Percentiles rank a stretch among this genome's conserved stretches.
Conservation (phyloP, 2,888 invertebrate genomes). For the Liodrosophila aerea region DNA sequence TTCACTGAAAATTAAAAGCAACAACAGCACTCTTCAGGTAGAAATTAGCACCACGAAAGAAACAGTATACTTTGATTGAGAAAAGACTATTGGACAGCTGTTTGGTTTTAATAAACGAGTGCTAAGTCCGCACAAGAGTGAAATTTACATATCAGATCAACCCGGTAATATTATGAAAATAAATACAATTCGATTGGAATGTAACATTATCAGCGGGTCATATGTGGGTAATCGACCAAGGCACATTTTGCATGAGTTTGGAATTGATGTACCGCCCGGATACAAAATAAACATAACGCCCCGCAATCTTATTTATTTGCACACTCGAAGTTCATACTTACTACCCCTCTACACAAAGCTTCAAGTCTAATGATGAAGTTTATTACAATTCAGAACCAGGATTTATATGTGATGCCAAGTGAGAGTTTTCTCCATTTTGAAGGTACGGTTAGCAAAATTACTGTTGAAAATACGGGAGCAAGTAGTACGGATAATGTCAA, state of each 20-base stretch:
- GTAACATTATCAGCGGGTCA: background rate
- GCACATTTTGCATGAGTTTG: background rate
- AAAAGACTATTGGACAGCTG: background rate
- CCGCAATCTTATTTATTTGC: conserved; percentile 1
- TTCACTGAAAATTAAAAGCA: background rate
- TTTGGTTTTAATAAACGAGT: background rate
- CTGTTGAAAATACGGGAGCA: background rate
- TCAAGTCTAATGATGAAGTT: conserved; percentile 11
- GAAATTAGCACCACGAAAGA: conserved; percentile 4
- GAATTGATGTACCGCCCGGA: background rate
- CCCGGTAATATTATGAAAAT: conserved; percentile 2
- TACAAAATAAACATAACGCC: background rate
- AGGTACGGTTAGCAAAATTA: background rate
- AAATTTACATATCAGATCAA: background rate
- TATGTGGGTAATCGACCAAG: background rate
- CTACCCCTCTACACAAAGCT: conserved; percentile 1
- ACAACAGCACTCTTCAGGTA: conserved; percentile 3
- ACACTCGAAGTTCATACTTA: too few species aligned
- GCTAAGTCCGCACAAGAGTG: background rate
- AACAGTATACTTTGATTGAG: conserved; percentile 8
- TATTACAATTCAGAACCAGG: conserved; percentile 13
- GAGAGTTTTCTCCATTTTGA: conserved; percentile 8
- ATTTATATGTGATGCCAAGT: conserved; percentile 9
- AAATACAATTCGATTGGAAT: conserved; percentile 1
- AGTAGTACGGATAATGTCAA: too few species aligned